Evolutionary conservation across 2,888 invertebrate species (phyloP).

Genomic region (Epistrophe grossulariae): DNA sequence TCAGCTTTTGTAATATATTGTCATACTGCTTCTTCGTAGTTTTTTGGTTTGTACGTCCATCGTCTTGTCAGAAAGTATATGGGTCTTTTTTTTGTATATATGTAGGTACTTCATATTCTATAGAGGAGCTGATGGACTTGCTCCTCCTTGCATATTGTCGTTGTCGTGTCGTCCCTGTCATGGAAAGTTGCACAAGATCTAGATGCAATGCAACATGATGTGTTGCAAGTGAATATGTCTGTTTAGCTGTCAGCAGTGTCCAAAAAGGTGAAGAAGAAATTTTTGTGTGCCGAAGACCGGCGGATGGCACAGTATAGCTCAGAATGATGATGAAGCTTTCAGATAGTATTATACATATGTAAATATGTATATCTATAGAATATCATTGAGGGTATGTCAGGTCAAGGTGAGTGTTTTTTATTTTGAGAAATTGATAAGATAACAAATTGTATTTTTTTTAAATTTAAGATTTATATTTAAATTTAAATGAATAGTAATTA

Average conservation of each 20-base stretch:
- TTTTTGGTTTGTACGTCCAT: constrained; percentile 10
- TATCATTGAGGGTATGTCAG: background rate
- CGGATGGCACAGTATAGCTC: background rate
- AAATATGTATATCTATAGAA: background rate
- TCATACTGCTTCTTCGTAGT: constrained; percentile 37
- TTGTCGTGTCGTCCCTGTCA: constrained; percentile 45
- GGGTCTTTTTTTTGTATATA: background rate
- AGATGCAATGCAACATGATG: constrained; percentile 63
- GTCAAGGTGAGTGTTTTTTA: background rate
- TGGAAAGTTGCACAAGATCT: constrained; percentile 49
- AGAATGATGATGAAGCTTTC: constrained; percentile 22
- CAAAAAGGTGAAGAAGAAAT: constrained; percentile 44
- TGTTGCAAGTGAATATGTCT: constrained; percentile 52
- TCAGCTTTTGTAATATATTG: constrained; percentile 64
- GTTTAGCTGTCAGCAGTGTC: constrained; percentile 27
- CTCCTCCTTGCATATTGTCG: constrained; percentile 26
- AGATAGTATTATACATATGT: background rate
- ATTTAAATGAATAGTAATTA: no score
- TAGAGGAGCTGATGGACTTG: constrained; percentile 40
- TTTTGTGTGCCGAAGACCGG: background rate
- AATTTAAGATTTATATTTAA: no score
- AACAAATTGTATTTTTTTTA: no score
- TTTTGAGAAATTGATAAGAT: background rate
- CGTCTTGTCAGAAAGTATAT: constrained; percentile 1
- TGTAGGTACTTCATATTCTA: constrained; percentile 53